Evolutionary conservation across 1,140 invertebrate species (phyloP), one percentile per base, ranked within the genome.

Genomic region (Grapholita molesta): DNA sequence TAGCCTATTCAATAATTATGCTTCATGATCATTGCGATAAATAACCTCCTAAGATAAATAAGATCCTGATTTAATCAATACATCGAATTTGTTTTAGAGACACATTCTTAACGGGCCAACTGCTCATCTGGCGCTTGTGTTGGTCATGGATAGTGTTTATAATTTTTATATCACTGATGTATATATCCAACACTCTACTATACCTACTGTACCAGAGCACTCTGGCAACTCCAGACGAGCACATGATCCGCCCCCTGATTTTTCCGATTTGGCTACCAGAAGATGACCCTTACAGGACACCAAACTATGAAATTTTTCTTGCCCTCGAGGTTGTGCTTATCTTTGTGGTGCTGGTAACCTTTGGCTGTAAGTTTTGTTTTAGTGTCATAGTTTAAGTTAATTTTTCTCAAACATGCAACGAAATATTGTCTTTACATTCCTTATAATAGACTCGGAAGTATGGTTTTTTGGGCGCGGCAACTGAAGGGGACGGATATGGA

Each of bases 281-380:
- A n/a, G 82, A 83, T 52, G 82, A 85, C 52, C 79, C 79, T 0
- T 83, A 84, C 61, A 74, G 81, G 28, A 79, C 83, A 33, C 83
- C 85, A 0, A 84, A 81, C 57, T 87, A 85, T 35, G 85, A 87
- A 79, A 70, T 87, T 11, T 81, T 87, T 66, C 30, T 85, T 1
- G 25, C 76, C 52, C 53, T 78, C 3, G 57, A 85, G 61, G 42
- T 70, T 25, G 11, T 71, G 0, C 9, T 75, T n/a, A 66, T 68
- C 28, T 42, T 78, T 8, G 65, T 76, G 1, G 68, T 78, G 8
- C 48, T 76, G n/a, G 72, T 77, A 48, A 76, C 72, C 32, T 85
- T 84, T 79, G 70, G 70, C 15, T 78, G 83, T 86, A 68, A 72
- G 76, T 76, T 15, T n/a, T 52, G 33, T 38, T 61, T 35, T 30